phyloP scores from a whole-genome alignment of 2,797 vertebrate genomes.

The Myotis pilosus region DNA sequence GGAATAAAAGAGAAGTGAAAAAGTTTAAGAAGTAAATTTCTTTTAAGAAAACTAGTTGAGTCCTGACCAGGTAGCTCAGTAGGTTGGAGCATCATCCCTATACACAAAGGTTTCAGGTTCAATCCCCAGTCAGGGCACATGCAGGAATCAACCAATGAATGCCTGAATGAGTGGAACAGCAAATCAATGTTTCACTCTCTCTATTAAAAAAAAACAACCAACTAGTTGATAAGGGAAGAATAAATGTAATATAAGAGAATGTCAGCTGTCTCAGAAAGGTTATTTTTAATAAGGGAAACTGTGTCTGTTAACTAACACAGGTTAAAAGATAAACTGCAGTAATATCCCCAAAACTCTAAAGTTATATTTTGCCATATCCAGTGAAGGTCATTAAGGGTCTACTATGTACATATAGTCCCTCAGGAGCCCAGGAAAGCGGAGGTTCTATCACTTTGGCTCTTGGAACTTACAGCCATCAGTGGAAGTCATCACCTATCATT shows the following conservation, averaged over 20 bases:
- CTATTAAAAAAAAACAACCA: neutral
- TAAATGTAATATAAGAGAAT: conserved; percentile 19
- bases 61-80: too few relatives aligned
- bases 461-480: neutral
- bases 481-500: neutral
- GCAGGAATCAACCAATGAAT: neutral
- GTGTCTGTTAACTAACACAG: neutral
- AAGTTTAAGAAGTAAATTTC: conserved; percentile 11
- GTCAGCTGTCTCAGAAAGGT: neutral
- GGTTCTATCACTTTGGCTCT: neutral
- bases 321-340: neutral
- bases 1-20: conserved; percentile 18
- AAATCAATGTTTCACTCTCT: neutral
- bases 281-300: conserved; percentile 40
- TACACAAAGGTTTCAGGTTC: neutral
- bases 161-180: neutral
- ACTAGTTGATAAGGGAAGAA: neutral
- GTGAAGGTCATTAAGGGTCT: neutral
- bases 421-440: neutral
- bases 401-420: neutral
- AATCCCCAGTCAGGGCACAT: neutral
- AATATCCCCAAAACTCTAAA: neutral
- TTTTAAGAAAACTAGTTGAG: neutral
- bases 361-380: neutral
- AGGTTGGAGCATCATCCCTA: neutral